Percentiles rank a stretch among this genome's conserved stretches.
Evolutionary conservation across 1,140 invertebrate species (phyloP).

Genomic region (Camponotus floridanus): DNA sequence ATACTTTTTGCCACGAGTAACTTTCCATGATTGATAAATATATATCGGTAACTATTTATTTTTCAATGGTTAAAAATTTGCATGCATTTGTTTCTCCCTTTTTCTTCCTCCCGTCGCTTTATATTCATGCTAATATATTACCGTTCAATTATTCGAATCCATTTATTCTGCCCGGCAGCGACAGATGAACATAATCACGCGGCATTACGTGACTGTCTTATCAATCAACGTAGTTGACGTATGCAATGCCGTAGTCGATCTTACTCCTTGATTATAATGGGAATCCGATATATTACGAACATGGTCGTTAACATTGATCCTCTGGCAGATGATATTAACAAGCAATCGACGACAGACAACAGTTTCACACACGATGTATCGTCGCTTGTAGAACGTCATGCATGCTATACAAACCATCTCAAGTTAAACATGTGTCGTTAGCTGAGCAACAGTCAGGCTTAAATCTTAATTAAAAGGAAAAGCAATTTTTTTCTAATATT

Average conservation of each 20-base stretch:
- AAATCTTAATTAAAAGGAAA: neutral
- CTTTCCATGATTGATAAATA: neutral
- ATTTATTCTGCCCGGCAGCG: conserved; percentile 18
- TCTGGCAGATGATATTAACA: conserved; percentile 58
- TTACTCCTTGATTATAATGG: conserved; percentile 58
- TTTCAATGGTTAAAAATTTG: conserved; percentile 1
- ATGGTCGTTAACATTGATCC: conserved; percentile 59
- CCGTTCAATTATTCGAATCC: conserved; percentile 5
- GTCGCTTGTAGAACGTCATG: conserved; percentile 22
- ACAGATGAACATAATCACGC: conserved; percentile 39
- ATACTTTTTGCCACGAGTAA: neutral
- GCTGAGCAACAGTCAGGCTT: neutral
- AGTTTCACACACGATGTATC: conserved; percentile 44
- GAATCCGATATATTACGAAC: conserved; percentile 56
- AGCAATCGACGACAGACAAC: conserved; percentile 53
- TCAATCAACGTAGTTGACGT: conserved; percentile 54
- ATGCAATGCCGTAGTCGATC: conserved; percentile 36
- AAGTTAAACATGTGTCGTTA: conserved; percentile 3
- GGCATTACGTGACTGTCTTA: conserved; percentile 54
- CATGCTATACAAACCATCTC: neutral
- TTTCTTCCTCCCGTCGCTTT: neutral
- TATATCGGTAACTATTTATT: too few relatives aligned
- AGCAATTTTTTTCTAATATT: neutral
- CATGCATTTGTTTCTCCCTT: neutral
- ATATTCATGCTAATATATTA: neutral